Evolutionary conservation across 30 jellyfish, hydroid and myxozoan genomes (phyloP), one percentile per base, ranked within the genome.

Genomic region (Clytia hemisphaerica): DNA sequence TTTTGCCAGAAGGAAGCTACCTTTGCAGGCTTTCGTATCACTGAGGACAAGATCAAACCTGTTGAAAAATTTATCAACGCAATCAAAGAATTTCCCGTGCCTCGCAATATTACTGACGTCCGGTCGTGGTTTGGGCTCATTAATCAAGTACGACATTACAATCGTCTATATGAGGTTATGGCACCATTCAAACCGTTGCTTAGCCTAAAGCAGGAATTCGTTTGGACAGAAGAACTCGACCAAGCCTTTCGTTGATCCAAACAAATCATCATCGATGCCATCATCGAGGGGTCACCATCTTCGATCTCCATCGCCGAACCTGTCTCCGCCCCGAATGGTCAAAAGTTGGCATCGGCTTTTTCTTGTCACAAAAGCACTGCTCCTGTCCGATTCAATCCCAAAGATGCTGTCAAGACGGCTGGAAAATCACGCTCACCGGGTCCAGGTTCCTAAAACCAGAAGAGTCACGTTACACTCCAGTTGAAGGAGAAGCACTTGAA

Each of bases 321-420:
- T 61, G 61, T 37, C 67, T 61, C 1, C 75, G 31, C 0, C 71
- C 69, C 36, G 75, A 61, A 0, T 61, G 75, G 75, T 29, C 64
- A 1, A 61, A 61, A 37, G 3, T 0, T 0, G 73, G 73, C 62
- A 0, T 59, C 0, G 73, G 73, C 0, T 59, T 18, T 61, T 1
- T 59, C 1, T 61, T 59, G 0, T 1, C 1, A 0, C 73, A 59
- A 1, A 27, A 59, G 69, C 26, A 61, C 2, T 61, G 75, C 75
- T 4, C 15, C 14, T 61, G 75, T 25, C 69, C 75, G 10, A 5
- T 19, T 1, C 28, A 37, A 4, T 31, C 61, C 4, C 62, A 31
- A 19, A 44, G 25, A 5, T 61, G 75, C 69, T 34, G 62, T 37
- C 29, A 61, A 3, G 75, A 61, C 3, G 75, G 73, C 24, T 59